Base-by-base conservation (phyloP, 1,140 invertebrate genomes). In the Rhopalosiphum maidis region DNA sequence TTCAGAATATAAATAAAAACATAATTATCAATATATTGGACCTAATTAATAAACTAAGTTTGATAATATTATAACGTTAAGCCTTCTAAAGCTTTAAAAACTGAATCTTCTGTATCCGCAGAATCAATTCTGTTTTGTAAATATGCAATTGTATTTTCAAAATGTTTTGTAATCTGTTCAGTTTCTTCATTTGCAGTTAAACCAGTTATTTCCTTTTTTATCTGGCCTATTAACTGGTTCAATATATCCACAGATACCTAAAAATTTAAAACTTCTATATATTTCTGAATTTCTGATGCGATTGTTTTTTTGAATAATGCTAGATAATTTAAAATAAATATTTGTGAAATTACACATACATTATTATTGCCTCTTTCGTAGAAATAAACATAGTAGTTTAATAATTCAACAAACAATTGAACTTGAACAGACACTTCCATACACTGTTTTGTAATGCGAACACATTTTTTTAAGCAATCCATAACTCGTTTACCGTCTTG, bases 361-460 rank as follows among this genome's bases (percentile, higher is more conserved):
- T 97, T 96, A 89, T 97, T 96, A 95, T 99, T 99, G 94, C 98
- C 98, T 94, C 99, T 97, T 95, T 99, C 98, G 94, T 98, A 98
- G 95, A 99, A 99, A 95, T 99, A 98, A 68, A 99, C 97, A 95
- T 99, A 99, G 94, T 98, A 97, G 95, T 99, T 99, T 21, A 99
- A 96, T 89, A 99, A 96, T 95, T 99, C 99, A 35, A 99, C 98
- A 95, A 99, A 98, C 6, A 99, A 96, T 95, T 99, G 99, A 18
- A 99, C 98, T 96, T 99, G 98, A 41, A 99, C 98, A 8, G 97
- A 97, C n/a, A 97, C 97, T 95, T 99, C 99, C 98, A 99, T 98
- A 94, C 99, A 99, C 94, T 99, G 99, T 94, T 98, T 98, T 6
- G 98, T 98, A 94, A 99, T 99, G 94, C 98, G 97, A 2, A 98